phyloP scores from a whole-genome alignment of 2,797 vertebrate species.

The Pangasius sanitwongsei region DNA sequence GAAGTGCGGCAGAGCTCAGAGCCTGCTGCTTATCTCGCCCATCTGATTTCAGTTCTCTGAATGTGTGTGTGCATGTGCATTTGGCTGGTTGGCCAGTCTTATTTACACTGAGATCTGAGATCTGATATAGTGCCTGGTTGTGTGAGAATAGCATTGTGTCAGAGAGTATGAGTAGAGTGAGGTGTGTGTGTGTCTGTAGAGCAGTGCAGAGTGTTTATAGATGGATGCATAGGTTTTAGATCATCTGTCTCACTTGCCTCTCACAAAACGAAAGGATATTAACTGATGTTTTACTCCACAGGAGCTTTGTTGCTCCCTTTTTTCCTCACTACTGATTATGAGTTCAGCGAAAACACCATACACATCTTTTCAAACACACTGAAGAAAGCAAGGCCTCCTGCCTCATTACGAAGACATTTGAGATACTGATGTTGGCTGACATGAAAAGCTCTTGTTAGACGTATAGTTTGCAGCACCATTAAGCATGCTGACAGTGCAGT shows the following conservation, averaged over 20 bases:
- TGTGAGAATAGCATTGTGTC: not conserved
- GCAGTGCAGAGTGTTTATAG: not conserved
- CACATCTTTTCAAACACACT: not conserved
- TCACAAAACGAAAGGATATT: not conserved
- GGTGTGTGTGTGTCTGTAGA: not conserved
- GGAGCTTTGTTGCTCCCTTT: not conserved
- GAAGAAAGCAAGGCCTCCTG: not conserved
- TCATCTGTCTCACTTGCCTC: not conserved
- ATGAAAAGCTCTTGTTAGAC: not conserved
- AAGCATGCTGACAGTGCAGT: not conserved
- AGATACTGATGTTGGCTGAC: not conserved
- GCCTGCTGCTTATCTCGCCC: not conserved
- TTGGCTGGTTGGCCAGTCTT: not conserved
- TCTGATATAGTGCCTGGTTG: not conserved
- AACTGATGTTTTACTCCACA: not conserved
- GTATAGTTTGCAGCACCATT: not conserved
- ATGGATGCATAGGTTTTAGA: not conserved
- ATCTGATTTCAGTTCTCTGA: not conserved
- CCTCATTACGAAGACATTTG: not conserved
- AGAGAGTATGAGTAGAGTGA: no score
- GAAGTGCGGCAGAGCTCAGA: not conserved
- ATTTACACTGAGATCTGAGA: not conserved
- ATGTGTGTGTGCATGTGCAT: constrained; percentile 14
- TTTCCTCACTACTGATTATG: no score
- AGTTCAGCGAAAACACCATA: not conserved